phyloP scores from a whole-genome alignment of 2,888 invertebrate species.

The Caenorhabditis sp. region DNA sequence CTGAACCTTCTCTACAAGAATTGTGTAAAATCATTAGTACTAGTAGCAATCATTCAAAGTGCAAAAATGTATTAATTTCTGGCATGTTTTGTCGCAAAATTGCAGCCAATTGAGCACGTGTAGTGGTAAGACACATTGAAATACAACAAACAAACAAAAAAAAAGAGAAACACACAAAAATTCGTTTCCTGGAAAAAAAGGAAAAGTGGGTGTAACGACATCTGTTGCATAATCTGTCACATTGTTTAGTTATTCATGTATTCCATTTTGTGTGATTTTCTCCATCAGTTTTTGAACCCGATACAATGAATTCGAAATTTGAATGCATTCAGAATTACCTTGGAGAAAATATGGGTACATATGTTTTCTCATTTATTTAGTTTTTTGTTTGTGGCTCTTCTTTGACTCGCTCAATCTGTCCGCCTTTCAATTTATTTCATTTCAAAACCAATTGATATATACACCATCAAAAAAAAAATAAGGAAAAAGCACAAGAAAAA shows the following conservation, averaged over 20 bases:
- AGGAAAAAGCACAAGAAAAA: not conserved
- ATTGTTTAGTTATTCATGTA: constrained; percentile 37
- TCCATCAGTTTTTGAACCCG: constrained; percentile 12
- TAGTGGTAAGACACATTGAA: not conserved
- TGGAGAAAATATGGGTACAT: not conserved
- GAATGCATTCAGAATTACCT: constrained; percentile 2
- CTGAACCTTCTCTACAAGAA: too few relatives aligned
- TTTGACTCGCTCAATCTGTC: not conserved
- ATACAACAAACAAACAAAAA: not conserved
- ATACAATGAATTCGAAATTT: not conserved
- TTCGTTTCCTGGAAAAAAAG: not conserved
- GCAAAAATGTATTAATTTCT: too few relatives aligned
- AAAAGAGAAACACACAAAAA: not conserved
- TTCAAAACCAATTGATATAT: not conserved
- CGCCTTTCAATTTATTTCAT: not conserved
- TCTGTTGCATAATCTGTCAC: constrained; percentile 42
- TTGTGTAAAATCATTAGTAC: too few relatives aligned
- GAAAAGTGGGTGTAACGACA: constrained; percentile 19
- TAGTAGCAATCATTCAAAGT: too few relatives aligned
- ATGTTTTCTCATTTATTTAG: not conserved
- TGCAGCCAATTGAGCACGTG: too few relatives aligned
- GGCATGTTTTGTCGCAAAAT: too few relatives aligned
- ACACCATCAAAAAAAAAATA: not conserved
- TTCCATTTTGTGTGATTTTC: constrained; percentile 8
- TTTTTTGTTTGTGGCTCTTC: not conserved